phyloP scores from a whole-genome alignment of 2,888 invertebrate species.

The Ophonus ardosiacus region DNA sequence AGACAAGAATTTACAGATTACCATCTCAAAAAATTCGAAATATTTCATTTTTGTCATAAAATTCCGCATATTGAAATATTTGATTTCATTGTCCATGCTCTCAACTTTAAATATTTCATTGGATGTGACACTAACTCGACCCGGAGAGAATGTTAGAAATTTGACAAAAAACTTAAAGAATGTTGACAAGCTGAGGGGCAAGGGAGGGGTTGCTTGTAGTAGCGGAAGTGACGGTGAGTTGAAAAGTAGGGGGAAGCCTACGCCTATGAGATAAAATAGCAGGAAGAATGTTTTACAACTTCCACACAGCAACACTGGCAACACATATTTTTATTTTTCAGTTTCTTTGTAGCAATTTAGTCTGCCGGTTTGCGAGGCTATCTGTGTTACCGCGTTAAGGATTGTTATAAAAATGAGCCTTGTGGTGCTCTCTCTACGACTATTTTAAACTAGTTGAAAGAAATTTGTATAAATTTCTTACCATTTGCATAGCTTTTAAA shows the following conservation, averaged over 20 bases:
- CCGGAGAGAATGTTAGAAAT: slow-evolving; percentile 44
- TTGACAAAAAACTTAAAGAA: slow-evolving; percentile 52
- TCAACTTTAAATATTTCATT: slow-evolving; percentile 37
- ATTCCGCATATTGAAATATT: slow-evolving; percentile 16
- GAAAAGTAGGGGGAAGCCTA: neutral
- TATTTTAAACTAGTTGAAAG: no score
- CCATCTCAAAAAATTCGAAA: neutral
- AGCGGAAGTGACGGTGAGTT: neutral
- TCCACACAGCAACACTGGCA: neutral
- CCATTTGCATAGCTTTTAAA: no score
- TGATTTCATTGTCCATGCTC: neutral
- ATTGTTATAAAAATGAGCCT: no score
- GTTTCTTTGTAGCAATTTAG: no score
- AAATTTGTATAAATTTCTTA: no score
- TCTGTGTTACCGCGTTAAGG: no score
- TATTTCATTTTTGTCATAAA: neutral
- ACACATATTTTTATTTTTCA: neutral
- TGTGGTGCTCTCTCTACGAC: no score
- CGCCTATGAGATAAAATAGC: slow-evolving; percentile 10
- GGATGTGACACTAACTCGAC: slow-evolving; percentile 26
- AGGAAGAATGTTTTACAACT: neutral
- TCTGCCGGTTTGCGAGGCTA: no score
- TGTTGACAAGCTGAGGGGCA: slow-evolving; percentile 36
- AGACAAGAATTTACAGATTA: neutral
- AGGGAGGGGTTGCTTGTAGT: no score